phyloP scores from a whole-genome alignment of 2,888 invertebrate genomes.

The Masnerella sp. region DNA sequence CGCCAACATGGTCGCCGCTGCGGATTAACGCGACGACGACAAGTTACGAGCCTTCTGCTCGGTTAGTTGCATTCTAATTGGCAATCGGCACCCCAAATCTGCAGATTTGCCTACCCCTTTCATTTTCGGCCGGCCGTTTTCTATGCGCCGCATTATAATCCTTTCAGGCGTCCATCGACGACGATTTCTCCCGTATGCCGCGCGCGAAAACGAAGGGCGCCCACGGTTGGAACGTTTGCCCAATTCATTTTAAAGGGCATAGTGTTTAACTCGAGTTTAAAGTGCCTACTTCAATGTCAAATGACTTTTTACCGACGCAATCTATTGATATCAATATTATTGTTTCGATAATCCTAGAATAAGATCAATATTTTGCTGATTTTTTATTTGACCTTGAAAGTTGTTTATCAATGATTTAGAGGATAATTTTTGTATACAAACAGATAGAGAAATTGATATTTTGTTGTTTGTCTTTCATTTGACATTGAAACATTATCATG shows the following conservation, averaged over 20 bases:
- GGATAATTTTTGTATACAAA: too few relatives aligned
- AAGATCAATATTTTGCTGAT: too few relatives aligned
- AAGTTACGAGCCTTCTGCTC: conserved; percentile 55
- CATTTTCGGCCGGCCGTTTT: conserved; percentile 50
- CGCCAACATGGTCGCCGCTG: conserved; percentile 29
- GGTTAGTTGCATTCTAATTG: conserved; percentile 63
- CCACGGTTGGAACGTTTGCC: conserved; percentile 46
- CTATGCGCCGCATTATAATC: conserved; percentile 64
- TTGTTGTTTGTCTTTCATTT: too few relatives aligned
- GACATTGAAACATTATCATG: too few relatives aligned
- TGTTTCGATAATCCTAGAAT: conserved; percentile 11
- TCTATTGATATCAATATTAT: conserved; percentile 43
- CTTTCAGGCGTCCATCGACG: conserved; percentile 63
- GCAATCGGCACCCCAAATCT: conserved; percentile 58
- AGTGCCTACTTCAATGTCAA: conserved; percentile 31
- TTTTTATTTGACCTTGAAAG: too few relatives aligned
- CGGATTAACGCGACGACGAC: conserved; percentile 47
- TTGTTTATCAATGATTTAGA: too few relatives aligned
- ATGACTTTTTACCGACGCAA: conserved; percentile 28
- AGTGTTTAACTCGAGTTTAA: conserved; percentile 35
- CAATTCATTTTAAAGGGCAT: conserved; percentile 45
- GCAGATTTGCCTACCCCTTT: conserved; percentile 47
- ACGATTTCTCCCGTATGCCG: conserved; percentile 48
- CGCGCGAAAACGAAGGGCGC: conserved; percentile 25
- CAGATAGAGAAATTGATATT: too few relatives aligned